Evolutionary conservation across 2,113 vertebrate species (phyloP), one percentile per base, ranked within the genome.

Genomic region (Neodontobutis hainanensis): DNA sequence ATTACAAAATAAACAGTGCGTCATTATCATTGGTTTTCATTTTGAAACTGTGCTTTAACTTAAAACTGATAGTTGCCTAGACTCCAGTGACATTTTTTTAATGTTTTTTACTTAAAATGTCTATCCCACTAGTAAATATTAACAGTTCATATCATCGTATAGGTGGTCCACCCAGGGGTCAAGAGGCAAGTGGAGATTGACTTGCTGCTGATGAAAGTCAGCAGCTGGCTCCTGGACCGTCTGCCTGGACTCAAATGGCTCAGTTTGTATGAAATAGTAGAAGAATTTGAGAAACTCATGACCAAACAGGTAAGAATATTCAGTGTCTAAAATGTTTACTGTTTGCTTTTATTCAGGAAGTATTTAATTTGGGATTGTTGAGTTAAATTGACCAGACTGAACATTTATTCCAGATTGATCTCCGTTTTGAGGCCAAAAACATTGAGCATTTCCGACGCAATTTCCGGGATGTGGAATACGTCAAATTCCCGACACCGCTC

Each of bases 261-360:
- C 74, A 98, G 96, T 69, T 83, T 98, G 74, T 93, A 88, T 1
- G 96, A 97, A 84, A 82, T 98, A 0, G 94, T 99, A 47, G 92
- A 94, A 2, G 96, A 98, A 85, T 98, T 99, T 91, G 95, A 97
- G 90, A 96, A 95, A 85, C 95, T 98, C 53, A 99, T 98, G 97
- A 94, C 92, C 77, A 95, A 94, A 82, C 97, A 98, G 94, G 97
- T 97, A 61, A 8, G 32, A 53, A 53, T 50, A 14, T 34, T 43
- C 16, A 45, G 15, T 46, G 38, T 40, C 8, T 40, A 40, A 40
- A 40, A 40, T 27, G 19, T 27, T 27, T 27, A 27, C 19, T 27
- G 12, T 45, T 46, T 58, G 14, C 40, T 15, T 55, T 58, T 44
- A 5, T 65, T 19, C 2, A 45, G 3, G 3, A 43, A 43, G 2